Base-by-base conservation (phyloP, 2,797 vertebrate genomes). In the Acestrorhynchus altus region DNA sequence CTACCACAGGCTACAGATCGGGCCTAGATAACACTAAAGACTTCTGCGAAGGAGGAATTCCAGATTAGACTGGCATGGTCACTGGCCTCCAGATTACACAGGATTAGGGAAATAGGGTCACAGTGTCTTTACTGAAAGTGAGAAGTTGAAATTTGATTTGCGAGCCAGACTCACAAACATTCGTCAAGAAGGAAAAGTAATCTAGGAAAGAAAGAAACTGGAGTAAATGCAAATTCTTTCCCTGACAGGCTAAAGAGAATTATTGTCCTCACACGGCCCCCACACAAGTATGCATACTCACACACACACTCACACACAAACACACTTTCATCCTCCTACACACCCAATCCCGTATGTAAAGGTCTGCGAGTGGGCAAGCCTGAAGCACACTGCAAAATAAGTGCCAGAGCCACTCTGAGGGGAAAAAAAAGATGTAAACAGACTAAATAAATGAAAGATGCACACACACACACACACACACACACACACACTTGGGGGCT, bases 401-500 rank as follows among this genome's bases (percentile, higher is more conserved):
- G 28, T 68, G 71, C 54, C 31, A 79, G n/a, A n/a, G 42, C 8
- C 16, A 42, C 61, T 60, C 60, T 40, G 15, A n/a, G 24, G 49
- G 18, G 16, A 16, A 11, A 76, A 47, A 46, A 66, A 76, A n/a
- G 18, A 65, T 59, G 26, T 61, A 63, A 78, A 9, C 57, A 83
- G 59, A 22, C 56, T 72, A 63, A 77, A 77, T 70, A 79, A 77
- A 59, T 76, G 28, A 76, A 46, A 71, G 8, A 68, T 52, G 70
- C 28, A 63, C 39, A 26, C 35, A 54, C 57, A 59, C 42, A 22
- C 18, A 71, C 26, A 39, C 1, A 42, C 10, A 65, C 16, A 67
- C 31, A 56, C 64, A 49, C 52, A 67, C 44, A 47, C n/a, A 31
- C 51, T 57, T 59, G 39, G 47, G 31, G 4, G 35, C 79, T 24